Evolutionary conservation across 2,888 invertebrate species (phyloP).

Genomic region (Eupithecia exiguata): DNA sequence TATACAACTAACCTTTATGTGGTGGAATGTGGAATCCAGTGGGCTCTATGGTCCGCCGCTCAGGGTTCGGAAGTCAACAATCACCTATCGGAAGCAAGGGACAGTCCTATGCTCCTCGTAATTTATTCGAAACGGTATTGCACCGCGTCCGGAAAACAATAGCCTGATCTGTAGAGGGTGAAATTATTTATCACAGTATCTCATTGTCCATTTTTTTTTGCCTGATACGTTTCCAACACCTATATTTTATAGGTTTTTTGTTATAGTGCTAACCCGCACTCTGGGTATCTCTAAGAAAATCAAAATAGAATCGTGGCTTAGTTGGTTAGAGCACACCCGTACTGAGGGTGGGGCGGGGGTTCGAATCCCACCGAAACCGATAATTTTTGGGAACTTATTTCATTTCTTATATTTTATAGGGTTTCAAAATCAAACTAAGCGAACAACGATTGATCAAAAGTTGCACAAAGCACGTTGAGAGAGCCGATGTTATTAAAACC

Average conservation of each 20-base stretch:
- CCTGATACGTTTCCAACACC: too few relatives aligned
- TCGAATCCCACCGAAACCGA: too few relatives aligned
- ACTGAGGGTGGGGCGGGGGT: too few relatives aligned
- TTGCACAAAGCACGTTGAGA: constrained; percentile 10
- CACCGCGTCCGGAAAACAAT: constrained; percentile 31
- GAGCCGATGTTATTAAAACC: constrained; percentile 1
- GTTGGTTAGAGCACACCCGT: too few relatives aligned
- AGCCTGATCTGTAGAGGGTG: constrained; percentile 26
- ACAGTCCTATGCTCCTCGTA: constrained; percentile 47
- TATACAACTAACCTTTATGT: constrained; percentile 37
- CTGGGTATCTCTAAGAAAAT: too few relatives aligned
- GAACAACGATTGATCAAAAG: not conserved
- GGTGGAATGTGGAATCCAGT: constrained; percentile 57
- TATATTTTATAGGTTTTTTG: too few relatives aligned
- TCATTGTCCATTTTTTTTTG: not conserved
- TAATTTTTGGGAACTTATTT: too few relatives aligned
- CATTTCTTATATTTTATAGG: too few relatives aligned
- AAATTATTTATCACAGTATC: constrained; percentile 20
- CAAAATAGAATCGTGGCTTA: too few relatives aligned
- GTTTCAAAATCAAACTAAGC: not conserved
- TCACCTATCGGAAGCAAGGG: constrained; percentile 69
- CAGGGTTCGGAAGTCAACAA: constrained; percentile 69
- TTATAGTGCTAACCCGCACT: too few relatives aligned
- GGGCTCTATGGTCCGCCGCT: constrained; percentile 56
- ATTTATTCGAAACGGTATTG: constrained; percentile 61